These are phyloP conservation scores for Mungos mungo DNA, from an alignment of 2,113 vertebrate genomes.

Conservation along the genomic window DNA sequence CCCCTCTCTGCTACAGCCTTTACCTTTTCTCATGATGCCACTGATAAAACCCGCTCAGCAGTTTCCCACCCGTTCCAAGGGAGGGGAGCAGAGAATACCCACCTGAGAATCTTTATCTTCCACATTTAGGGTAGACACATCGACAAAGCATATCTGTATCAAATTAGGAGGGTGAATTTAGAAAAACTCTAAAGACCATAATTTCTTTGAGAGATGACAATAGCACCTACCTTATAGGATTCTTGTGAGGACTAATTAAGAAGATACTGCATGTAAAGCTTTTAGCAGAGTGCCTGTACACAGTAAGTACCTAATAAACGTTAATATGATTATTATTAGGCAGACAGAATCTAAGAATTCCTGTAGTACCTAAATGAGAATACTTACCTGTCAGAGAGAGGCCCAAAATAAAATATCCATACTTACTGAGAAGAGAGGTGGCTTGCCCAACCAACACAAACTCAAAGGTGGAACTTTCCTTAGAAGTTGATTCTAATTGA, in stretches of 20 bases:
- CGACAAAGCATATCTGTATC: conserved; percentile 77
- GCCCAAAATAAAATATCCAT: not conserved
- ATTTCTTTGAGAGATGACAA: conserved; percentile 13
- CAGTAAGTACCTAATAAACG: not conserved
- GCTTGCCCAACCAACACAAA: not conserved
- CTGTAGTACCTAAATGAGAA: not conserved
- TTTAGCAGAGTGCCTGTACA: conserved; percentile 18
- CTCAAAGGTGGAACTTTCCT: not conserved
- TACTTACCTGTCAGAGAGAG: not conserved
- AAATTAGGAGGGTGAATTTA: conserved; percentile 61
- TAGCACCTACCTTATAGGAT: conserved; percentile 15
- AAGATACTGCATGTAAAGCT: conserved; percentile 9
- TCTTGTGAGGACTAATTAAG: not conserved
- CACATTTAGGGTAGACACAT: conserved; percentile 70
- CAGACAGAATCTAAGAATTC: conserved; percentile 12
- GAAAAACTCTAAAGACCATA: not conserved
- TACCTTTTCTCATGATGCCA: not conserved
- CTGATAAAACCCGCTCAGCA: not conserved
- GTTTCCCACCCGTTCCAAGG: not conserved
- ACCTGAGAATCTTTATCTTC: conserved; percentile 72
- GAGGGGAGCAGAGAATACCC: conserved; percentile 12
- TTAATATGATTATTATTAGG: not conserved
- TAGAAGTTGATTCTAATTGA: not conserved
- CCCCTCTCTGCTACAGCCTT: not conserved
- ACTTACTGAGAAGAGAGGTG: not conserved